Conservation (phyloP, 2,888 invertebrate species). For the Lutraria lutraria region DNA sequence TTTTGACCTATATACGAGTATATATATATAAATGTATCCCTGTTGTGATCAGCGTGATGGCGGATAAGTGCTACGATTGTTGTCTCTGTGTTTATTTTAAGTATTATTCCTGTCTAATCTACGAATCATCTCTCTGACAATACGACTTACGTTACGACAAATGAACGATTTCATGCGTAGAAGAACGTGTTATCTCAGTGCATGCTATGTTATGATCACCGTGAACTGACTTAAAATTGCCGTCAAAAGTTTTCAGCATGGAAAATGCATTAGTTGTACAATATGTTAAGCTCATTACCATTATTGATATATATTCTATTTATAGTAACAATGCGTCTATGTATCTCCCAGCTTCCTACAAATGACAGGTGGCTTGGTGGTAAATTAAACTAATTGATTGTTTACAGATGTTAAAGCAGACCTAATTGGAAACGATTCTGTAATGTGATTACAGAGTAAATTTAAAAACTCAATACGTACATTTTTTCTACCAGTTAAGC, state of each 20-base stretch:
- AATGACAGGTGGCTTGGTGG: background rate
- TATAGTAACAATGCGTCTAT: constrained; percentile 1
- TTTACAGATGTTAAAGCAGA: background rate
- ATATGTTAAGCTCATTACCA: background rate
- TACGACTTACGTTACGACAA: background rate
- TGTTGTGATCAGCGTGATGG: background rate
- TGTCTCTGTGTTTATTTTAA: background rate
- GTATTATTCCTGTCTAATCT: background rate
- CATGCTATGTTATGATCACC: background rate
- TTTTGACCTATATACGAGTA: too few relatives aligned
- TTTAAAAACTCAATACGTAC: background rate
- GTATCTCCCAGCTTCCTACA: background rate
- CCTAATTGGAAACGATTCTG: background rate
- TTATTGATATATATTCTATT: constrained; percentile 12
- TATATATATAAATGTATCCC: too few relatives aligned
- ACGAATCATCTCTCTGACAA: background rate
- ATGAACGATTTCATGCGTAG: background rate
- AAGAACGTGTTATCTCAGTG: background rate
- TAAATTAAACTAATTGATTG: constrained; percentile 14
- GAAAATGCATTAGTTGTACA: background rate
- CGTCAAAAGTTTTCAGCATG: background rate
- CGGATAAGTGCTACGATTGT: background rate
- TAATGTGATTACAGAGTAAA: background rate
- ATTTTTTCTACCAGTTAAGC: background rate
- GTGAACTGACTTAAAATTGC: background rate